A percentile compares a stretch with the other conserved stretches of the same genome.
Conservation (phyloP, 2,113 vertebrate genomes). For the Asarcornis scutulata region DNA sequence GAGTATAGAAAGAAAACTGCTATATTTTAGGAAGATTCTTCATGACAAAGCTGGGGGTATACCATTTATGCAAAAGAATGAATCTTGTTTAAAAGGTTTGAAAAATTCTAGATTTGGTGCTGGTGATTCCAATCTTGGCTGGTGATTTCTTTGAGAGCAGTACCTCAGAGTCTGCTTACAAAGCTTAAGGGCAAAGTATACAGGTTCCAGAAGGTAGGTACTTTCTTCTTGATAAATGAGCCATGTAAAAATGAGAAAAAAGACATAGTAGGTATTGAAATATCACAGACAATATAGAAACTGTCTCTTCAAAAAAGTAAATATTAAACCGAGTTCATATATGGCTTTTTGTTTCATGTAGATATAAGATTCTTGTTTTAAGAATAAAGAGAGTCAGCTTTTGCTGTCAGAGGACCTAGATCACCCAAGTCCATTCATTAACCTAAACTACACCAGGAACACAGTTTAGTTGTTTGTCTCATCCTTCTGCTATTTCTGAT, state of each 20-base stretch:
- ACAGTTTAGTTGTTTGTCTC: not conserved
- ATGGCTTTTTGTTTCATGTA: not conserved
- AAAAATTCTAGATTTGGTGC: not conserved
- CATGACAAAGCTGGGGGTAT: not conserved
- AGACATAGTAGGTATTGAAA: not conserved
- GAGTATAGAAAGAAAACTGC: not conserved
- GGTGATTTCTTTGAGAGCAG: not conserved
- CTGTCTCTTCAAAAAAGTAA: not conserved
- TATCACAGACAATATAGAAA: not conserved
- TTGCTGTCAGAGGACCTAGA: not conserved
- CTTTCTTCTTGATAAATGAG: not conserved
- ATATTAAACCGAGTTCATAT: not conserved
- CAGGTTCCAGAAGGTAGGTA: not conserved
- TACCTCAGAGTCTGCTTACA: not conserved
- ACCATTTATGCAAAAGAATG: not conserved
- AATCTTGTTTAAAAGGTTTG: not conserved
- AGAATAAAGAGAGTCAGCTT: not conserved
- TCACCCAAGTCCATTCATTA: not conserved
- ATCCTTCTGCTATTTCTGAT: not conserved
- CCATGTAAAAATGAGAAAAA: not conserved
- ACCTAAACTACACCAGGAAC: not conserved
- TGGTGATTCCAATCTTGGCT: not conserved
- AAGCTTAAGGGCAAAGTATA: not conserved
- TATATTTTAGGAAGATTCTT: not conserved
- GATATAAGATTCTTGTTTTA: not conserved